Base-by-base conservation (phyloP, 2,113 vertebrate genomes). In the Rattus rattus region DNA sequence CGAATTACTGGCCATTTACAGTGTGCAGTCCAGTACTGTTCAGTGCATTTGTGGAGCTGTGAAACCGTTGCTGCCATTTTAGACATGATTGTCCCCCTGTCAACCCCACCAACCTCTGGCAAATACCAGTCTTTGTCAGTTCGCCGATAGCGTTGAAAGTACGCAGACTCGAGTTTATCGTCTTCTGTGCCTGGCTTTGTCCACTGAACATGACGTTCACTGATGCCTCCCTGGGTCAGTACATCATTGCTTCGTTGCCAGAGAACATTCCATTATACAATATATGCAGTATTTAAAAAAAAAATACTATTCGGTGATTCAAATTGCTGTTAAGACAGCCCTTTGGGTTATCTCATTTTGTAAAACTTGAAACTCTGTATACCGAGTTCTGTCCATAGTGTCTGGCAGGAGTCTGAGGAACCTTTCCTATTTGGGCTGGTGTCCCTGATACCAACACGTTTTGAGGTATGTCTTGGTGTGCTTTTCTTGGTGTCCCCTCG, bases 401-500 rank as follows among this genome's bases (percentile, higher is more conserved):
- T 9, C 90, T 94, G 70, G 47, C n/a, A 10, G 17, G 39, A 54
- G 47, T 86, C 75, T 61, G 47, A 2, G 10, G 67, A 36, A 12
- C 90, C 85, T 93, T 54, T 67, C 36, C 65, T 26, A 26, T 94
- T 47, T 59, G 7, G 33, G 5, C 30, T 52, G 3, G 73, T 91
- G 12, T 69, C 5, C 84, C 7, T 70, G 49, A 39, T 72, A 75
- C 63, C 43, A 90, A 63, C 16, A 17, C 11, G 39, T 33, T 80
- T 96, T 69, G 86, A 72, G 61, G 56, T 19, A 1, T 14, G 6
- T 69, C 30, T 14, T 33, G 16, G 28, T 11, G 65, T 28, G 65
- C 86, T 95, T 92, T 83, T 84, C 84, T 73, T 61, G 28, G 28
- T 94, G 8, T 95, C 26, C 76, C 61, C 39, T 90, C 36, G 39